Conservation (phyloP, 1,140 invertebrate genomes). For the Steinernema khuongi region DNA sequence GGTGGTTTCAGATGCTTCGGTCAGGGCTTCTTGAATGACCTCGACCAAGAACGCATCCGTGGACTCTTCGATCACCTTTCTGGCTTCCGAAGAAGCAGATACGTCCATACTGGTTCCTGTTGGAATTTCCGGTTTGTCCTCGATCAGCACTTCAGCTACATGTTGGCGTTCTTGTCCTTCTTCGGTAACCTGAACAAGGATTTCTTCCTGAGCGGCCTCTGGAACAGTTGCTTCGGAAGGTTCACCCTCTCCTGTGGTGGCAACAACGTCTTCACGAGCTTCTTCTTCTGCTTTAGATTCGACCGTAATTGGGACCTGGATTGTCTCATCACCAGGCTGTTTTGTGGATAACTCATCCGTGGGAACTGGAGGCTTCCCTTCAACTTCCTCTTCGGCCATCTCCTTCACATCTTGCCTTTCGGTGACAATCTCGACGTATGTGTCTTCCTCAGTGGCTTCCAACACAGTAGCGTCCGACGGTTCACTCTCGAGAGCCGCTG, state of each 20-base stretch:
- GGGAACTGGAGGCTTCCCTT: background rate
- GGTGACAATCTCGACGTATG: too few species aligned
- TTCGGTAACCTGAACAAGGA: background rate
- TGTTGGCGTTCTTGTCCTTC: background rate
- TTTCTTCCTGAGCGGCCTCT: background rate
- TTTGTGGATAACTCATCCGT: background rate
- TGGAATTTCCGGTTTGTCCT: too few species aligned
- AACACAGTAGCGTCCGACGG: too few species aligned
- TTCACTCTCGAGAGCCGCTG: too few species aligned
- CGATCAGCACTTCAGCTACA: background rate
- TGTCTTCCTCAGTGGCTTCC: too few species aligned
- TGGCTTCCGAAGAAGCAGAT: too few species aligned
- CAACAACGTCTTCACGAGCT: constrained; percentile 4
- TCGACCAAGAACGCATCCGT: background rate
- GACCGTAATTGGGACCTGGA: background rate
- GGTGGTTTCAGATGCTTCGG: background rate
- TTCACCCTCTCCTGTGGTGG: too few species aligned
- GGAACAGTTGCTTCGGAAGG: background rate
- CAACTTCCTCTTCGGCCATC: too few species aligned
- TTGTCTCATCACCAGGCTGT: too few species aligned
- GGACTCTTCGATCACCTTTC: background rate
- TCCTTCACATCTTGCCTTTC: too few species aligned
- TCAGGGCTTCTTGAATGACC: background rate
- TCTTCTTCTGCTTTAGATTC: constrained; percentile 10
- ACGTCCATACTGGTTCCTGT: too few species aligned